Evolutionary conservation across 2,797 vertebrate species (phyloP).

Genomic region (Diceros bicornis): DNA sequence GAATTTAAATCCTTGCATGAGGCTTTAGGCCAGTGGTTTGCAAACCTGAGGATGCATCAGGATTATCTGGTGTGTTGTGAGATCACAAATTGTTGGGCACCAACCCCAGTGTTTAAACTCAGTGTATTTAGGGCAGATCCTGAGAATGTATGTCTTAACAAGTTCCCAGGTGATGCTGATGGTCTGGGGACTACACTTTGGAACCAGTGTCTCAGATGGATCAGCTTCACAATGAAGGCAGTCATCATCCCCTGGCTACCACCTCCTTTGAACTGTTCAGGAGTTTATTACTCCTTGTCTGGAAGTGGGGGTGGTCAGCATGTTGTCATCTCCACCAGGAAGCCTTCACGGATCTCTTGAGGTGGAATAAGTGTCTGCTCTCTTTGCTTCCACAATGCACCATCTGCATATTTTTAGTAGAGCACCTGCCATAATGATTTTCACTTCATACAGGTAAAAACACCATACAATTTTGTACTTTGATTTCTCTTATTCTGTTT

Average conservation of each 20-base stretch:
- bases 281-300: background rate
- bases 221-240: background rate
- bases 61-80: background rate
- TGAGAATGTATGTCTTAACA: background rate
- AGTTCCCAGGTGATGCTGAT: background rate
- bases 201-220: background rate
- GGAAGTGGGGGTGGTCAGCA: background rate
- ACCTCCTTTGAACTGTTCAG: background rate
- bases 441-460: background rate
- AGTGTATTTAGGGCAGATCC: background rate
- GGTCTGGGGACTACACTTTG: background rate
- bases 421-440: background rate
- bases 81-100: background rate
- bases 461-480: background rate
- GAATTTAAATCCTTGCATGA: background rate
- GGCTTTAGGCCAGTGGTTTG: background rate
- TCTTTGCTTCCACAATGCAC: background rate
- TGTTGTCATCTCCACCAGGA: background rate
- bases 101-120: background rate
- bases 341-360: background rate
- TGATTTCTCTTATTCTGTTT: background rate
- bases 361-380: no score
- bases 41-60: background rate
- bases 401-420: background rate
- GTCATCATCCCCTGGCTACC: rapidly evolving